These are phyloP conservation scores for Sympetrum striolatum DNA, from an alignment of 2,888 invertebrate species.

Conservation along the genomic window DNA sequence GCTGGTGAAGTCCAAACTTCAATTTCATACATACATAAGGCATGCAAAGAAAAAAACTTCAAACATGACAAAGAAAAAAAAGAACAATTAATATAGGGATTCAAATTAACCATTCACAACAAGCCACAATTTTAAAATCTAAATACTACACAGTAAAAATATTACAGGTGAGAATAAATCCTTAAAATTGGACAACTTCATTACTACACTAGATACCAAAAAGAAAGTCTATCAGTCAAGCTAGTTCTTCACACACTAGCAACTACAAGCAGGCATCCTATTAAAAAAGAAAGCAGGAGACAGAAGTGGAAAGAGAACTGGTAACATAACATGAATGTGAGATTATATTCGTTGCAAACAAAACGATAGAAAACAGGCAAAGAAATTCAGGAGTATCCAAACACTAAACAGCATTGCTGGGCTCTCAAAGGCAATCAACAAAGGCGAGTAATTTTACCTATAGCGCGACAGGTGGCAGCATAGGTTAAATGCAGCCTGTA, in stretches of 20 bases:
- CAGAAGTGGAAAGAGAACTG: background rate
- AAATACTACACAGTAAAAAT: too few relatives aligned
- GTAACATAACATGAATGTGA: background rate
- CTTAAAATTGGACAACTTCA: background rate
- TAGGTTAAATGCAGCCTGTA: slow-evolving; percentile 73
- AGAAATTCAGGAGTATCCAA: slow-evolving; percentile 6
- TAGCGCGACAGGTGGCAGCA: slow-evolving; percentile 72
- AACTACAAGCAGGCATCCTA: background rate
- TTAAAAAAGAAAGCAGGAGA: slow-evolving; percentile 13
- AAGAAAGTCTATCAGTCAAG: background rate
- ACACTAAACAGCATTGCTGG: slow-evolving; percentile 22
- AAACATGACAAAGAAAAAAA: too few relatives aligned
- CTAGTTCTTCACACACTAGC: background rate
- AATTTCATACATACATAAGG: too few relatives aligned
- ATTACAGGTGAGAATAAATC: background rate
- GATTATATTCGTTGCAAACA: background rate
- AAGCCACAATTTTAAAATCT: too few relatives aligned
- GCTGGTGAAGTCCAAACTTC: too few relatives aligned
- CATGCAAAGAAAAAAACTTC: too few relatives aligned
- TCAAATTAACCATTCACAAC: too few relatives aligned
- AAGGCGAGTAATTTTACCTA: slow-evolving; percentile 63
- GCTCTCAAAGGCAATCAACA: slow-evolving; percentile 30
- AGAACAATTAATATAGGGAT: too few relatives aligned
- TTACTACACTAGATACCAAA: background rate
- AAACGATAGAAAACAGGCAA: slow-evolving; percentile 6